Base-by-base conservation (phyloP, 2,113 vertebrate genomes). In the Leptocoma aspasia region DNA sequence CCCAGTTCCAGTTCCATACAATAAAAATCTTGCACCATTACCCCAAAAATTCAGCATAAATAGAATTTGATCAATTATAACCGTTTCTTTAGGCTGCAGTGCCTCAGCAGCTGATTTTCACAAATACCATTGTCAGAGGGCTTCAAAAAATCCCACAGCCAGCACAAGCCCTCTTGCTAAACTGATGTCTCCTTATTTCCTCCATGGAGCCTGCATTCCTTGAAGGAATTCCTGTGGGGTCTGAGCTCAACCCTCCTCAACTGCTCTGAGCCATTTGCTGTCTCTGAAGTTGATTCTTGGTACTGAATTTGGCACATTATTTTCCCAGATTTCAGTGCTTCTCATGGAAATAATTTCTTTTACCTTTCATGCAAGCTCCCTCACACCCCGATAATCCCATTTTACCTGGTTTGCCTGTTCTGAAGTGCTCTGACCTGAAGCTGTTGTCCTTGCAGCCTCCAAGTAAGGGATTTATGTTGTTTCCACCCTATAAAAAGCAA, bases 351-450 rank as follows among this genome's bases (percentile, higher is more conserved):
- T 50, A 4, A 49, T 57, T 52, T 13, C 26, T 63, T 61, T 24
- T 44, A 1, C 49, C 59, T 65, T 52, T 18, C 39, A 22, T 47
- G 42, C 50, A 8, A 59, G 50, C 24, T 63, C 19, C 60, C 68
- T 45, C n/a, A 2, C 44, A 7, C 17, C 35, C 59, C 5, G 2
- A 1, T 66, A 44, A 41, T 86, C 41, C 56, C 11, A 0, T 42
- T 89, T 81, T 18, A 21, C 35, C 33, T 66, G 54, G 3, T 42
- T 65, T 64, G 10, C 50, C 76, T 50, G 1, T 12, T 6, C 39
- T 42, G 64, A 86, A 54, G 41, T 33, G 56, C 84, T 86, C 72
- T 91, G 76, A 64, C 33, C 82, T 21, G 56, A 73, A 21, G 69
- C 47, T 1, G 0, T 70, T 49, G 47, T 18, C 56, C 61, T 71